These are phyloP conservation scores for Macroramphosus scolopax DNA, from an alignment of 2,797 vertebrate genomes.

Conservation along the genomic window DNA sequence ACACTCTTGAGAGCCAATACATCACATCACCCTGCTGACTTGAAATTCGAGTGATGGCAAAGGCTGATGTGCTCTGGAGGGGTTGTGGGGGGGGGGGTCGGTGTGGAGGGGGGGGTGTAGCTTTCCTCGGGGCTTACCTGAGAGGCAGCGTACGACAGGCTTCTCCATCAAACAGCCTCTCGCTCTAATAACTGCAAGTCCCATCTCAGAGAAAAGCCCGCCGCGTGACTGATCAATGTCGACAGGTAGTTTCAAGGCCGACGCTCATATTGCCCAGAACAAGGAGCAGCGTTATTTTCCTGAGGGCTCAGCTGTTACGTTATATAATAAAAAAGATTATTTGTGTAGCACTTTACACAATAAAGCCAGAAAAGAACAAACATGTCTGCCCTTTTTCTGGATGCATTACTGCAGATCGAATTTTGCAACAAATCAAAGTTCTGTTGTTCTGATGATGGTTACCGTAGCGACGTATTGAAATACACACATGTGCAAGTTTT, in stretches of 20 bases:
- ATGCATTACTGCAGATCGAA: slow-evolving; percentile 38
- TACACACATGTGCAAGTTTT: slow-evolving; percentile 1
- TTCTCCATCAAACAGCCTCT: slow-evolving; percentile 75
- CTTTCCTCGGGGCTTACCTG: slow-evolving; percentile 67
- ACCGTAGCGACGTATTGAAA: too few relatives aligned
- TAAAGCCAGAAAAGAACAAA: slow-evolving; percentile 46
- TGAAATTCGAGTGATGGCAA: slow-evolving; percentile 38
- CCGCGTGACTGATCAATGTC: slow-evolving; percentile 76
- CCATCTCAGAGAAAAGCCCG: slow-evolving; percentile 69
- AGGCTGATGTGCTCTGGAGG: slow-evolving; percentile 35
- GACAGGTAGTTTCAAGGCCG: slow-evolving; percentile 80
- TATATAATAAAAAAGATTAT: slow-evolving; percentile 66
- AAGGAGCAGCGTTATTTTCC: slow-evolving; percentile 59
- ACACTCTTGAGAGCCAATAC: slow-evolving; percentile 39
- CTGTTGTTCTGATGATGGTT: too few relatives aligned
- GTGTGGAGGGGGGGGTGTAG: slow-evolving; percentile 9
- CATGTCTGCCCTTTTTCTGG: slow-evolving; percentile 26
- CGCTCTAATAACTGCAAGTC: slow-evolving; percentile 78
- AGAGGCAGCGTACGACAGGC: slow-evolving; percentile 51
- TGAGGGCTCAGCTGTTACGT: slow-evolving; percentile 64
- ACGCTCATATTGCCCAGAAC: slow-evolving; percentile 65
- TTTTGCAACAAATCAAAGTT: slow-evolving; percentile 24
- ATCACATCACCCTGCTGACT: slow-evolving; percentile 46
- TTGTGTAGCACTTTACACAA: slow-evolving; percentile 42
- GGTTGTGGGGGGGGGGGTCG: not conserved